Percentiles rank a stretch among this genome's conserved stretches.
Conservation (phyloP, 2,797 vertebrate genomes). For the Toxotes lorentzi region DNA sequence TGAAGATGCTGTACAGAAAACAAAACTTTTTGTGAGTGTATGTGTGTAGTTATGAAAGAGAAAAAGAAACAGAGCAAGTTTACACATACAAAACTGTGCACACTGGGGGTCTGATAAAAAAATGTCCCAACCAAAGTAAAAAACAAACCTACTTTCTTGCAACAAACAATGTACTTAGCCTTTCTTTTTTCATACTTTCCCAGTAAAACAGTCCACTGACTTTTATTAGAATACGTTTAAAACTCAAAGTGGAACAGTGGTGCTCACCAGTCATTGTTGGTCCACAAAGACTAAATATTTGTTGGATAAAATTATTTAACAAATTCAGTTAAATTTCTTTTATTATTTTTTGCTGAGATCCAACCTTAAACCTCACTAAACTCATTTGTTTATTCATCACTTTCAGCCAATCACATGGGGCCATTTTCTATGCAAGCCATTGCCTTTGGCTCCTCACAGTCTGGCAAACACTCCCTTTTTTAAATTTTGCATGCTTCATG, state of each 20-base stretch:
- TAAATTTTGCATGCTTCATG: slow-evolving; percentile 57
- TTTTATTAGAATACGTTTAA: slow-evolving; percentile 46
- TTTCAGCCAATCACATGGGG: slow-evolving; percentile 61
- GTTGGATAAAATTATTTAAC: slow-evolving; percentile 6
- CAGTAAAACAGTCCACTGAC: slow-evolving; percentile 48
- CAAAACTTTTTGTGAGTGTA: not conserved
- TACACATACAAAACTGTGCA: not conserved
- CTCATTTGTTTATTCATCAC: slow-evolving; percentile 66
- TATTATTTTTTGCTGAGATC: slow-evolving; percentile 24
- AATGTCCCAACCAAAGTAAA: not conserved
- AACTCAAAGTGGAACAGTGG: slow-evolving; percentile 12
- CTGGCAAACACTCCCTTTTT: slow-evolving; percentile 44
- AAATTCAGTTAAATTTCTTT: not conserved
- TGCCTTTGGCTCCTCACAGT: slow-evolving; percentile 53
- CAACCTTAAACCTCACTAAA: slow-evolving; percentile 35
- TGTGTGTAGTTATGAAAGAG: not conserved
- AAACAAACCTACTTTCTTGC: not conserved
- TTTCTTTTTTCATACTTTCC: slow-evolving; percentile 15
- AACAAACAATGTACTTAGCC: slow-evolving; percentile 14
- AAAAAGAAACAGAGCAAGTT: not conserved
- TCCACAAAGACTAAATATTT: slow-evolving; percentile 18
- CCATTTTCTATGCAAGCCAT: slow-evolving; percentile 69
- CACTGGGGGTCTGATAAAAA: not conserved
- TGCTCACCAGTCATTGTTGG: slow-evolving; percentile 19
- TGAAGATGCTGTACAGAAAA: not conserved